A percentile compares a stretch with the other conserved stretches of the same genome.
Conservation (phyloP, 2,888 invertebrate genomes). For the Nebria salina region DNA sequence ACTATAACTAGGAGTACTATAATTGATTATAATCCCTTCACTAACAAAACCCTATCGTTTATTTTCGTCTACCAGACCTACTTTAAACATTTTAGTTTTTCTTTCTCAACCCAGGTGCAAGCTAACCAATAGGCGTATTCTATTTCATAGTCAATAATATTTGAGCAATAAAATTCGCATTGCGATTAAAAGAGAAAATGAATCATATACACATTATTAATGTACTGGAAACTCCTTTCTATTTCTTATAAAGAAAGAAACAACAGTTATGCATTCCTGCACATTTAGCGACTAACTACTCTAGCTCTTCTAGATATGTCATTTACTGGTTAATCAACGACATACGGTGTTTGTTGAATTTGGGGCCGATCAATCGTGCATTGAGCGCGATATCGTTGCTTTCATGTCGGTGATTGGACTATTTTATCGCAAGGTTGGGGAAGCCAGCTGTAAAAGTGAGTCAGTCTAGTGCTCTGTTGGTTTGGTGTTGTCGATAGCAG, state of each 20-base stretch:
- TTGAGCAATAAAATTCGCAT: background rate
- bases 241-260: background rate
- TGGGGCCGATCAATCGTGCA: slow-evolving; percentile 9
- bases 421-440: slow-evolving; percentile 30
- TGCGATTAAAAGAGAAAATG: background rate
- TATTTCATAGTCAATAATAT: no score
- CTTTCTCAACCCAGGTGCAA: no score
- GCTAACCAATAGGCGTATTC: no score
- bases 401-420: slow-evolving; percentile 32
- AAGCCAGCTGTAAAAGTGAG: slow-evolving; percentile 44
- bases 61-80: no score
- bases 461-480: slow-evolving; percentile 26
- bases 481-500: background rate
- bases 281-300: slow-evolving; percentile 32
- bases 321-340: slow-evolving; percentile 16
- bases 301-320: background rate
- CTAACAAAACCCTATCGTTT: no score
- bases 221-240: slow-evolving; percentile 36
- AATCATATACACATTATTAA: slow-evolving; percentile 5
- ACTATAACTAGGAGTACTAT: no score
- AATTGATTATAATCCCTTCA: no score
- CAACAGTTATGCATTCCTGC: slow-evolving; percentile 41
- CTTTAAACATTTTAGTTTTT: no score
- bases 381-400: background rate
- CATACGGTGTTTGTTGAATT: slow-evolving; percentile 5